Percentiles rank a stretch among this genome's conserved stretches.
phyloP scores from a whole-genome alignment of 2,797 vertebrate species.

The Sebastes variabilis region DNA sequence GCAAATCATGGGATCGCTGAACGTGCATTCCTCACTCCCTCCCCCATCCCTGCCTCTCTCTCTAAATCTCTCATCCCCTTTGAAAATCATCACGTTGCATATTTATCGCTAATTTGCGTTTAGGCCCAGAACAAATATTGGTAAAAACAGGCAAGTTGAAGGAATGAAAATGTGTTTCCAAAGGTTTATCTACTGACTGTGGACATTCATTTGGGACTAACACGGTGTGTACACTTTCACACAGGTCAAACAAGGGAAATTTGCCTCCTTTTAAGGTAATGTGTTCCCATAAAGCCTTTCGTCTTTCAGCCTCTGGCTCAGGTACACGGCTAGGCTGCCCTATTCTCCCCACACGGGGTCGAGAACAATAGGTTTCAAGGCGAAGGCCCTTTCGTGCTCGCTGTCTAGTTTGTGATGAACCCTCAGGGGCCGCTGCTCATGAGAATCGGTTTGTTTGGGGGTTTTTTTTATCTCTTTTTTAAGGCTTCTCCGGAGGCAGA shows the following conservation, averaged over 20 bases:
- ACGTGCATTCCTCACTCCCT: conserved; percentile 71
- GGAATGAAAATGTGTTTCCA: background rate
- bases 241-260: conserved; percentile 26
- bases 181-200: background rate
- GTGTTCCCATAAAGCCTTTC: background rate
- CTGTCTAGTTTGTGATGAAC: conserved; percentile 62
- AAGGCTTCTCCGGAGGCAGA: conserved; percentile 63
- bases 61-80: conserved; percentile 27
- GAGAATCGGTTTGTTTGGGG: conserved; percentile 30
- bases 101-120: conserved; percentile 28
- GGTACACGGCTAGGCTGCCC: background rate
- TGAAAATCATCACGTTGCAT: conserved; percentile 20
- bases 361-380: conserved; percentile 59
- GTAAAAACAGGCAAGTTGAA: background rate
- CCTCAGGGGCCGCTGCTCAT: conserved; percentile 46
- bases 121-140: background rate
- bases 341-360: conserved; percentile 22
- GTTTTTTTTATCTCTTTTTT: conserved; percentile 17
- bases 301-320: conserved; percentile 35
- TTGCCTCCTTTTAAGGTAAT: conserved; percentile 27
- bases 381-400: conserved; percentile 31
- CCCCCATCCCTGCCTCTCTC: conserved; percentile 32
- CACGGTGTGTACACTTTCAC: background rate
- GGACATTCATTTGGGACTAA: conserved; percentile 11
- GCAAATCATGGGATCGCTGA: conserved; percentile 79